A percentile compares a stretch with the other conserved stretches of the same genome.
phyloP scores from a whole-genome alignment of 1,140 invertebrate genomes.

The Hylaeus volcanicus region DNA sequence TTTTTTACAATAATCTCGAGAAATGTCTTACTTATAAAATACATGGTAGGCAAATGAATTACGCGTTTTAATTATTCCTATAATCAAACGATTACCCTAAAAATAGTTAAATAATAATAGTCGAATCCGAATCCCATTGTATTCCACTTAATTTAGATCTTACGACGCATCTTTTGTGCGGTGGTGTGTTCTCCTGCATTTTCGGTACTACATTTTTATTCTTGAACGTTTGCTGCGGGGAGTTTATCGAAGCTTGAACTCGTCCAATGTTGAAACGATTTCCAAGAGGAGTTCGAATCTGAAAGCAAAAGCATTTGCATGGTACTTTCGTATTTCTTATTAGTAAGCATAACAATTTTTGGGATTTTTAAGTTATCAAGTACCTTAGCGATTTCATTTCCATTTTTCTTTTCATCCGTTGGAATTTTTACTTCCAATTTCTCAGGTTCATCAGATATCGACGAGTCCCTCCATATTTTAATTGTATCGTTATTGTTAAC shows the following conservation, averaged over 20 bases:
- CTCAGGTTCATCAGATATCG: slow-evolving; percentile 25
- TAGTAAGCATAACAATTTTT: neutral
- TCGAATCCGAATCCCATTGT: slow-evolving; percentile 74
- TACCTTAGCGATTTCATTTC: slow-evolving; percentile 55
- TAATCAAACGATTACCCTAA: neutral
- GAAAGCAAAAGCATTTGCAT: slow-evolving; percentile 32
- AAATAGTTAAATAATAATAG: slow-evolving; percentile 70
- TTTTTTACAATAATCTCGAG: slow-evolving; percentile 5
- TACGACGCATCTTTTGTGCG: slow-evolving; percentile 51
- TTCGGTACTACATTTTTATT: slow-evolving; percentile 58
- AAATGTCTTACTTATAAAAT: neutral
- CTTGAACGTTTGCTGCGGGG: slow-evolving; percentile 62
- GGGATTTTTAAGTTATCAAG: neutral
- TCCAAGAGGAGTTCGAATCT: slow-evolving; percentile 73
- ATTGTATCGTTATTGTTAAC: slow-evolving; percentile 58
- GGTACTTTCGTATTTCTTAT: neutral
- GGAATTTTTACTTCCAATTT: slow-evolving; percentile 48
- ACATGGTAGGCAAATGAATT: neutral
- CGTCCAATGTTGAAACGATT: slow-evolving; percentile 72
- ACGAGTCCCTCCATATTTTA: slow-evolving; percentile 70
- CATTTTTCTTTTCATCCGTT: slow-evolving; percentile 48
- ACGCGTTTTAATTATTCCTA: slow-evolving; percentile 6
- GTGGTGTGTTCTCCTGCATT: slow-evolving; percentile 74
- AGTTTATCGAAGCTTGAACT: slow-evolving; percentile 54
- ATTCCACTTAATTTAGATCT: slow-evolving; percentile 65